Evolutionary conservation across 2,888 invertebrate genomes (phyloP), one percentile per base, ranked within the genome.

Genomic region (Ormyrus rosae): DNA sequence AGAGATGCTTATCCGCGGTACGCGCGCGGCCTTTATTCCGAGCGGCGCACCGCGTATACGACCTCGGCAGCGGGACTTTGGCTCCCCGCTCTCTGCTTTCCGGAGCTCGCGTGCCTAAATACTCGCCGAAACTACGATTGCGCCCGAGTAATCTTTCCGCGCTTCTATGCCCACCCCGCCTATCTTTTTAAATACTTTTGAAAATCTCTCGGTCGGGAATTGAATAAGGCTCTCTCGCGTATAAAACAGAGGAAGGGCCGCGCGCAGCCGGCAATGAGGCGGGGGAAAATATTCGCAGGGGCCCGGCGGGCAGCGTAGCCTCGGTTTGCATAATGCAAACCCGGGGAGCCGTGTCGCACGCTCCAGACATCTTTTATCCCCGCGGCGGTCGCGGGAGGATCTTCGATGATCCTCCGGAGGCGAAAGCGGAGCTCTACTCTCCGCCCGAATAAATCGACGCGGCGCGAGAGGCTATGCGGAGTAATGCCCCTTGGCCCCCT

Each of bases 251-350:
- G 63, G 11, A 4, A 9, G n/a, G 10, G 10, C 6, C 8, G 46
- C 48, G 46, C 48, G 7, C 10, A 48, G 46, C n/a, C 7, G n/a
- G n/a, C 45, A 64, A 48, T 64, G 13, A 48, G 9, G 8, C 34
- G 72, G 60, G 60, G 65, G 70, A 65, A 75, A 74, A 75, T 80
- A 70, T 80, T 80, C 64, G 11, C 11, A 45, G 50, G 11, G 53
- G 60, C 50, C 61, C 8, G 68, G 63, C 53, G 68, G 72, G 68
- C 68, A 19, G 19, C 19, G 19, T 19, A 19, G 19, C 19, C 2
- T 19, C 19, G 19, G 19, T 81, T 81, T 81, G 73, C 77, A 81
- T 81, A 78, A 81, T 78, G 73, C 70, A 67, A 68, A 56, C 74
- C 19, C 51, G 53, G 9, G 19, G 19, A 67, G 65, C 58, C 61